Evolutionary conservation across 2,888 invertebrate species (phyloP), one percentile per base, ranked within the genome.

Genomic region (Neria commutata): DNA sequence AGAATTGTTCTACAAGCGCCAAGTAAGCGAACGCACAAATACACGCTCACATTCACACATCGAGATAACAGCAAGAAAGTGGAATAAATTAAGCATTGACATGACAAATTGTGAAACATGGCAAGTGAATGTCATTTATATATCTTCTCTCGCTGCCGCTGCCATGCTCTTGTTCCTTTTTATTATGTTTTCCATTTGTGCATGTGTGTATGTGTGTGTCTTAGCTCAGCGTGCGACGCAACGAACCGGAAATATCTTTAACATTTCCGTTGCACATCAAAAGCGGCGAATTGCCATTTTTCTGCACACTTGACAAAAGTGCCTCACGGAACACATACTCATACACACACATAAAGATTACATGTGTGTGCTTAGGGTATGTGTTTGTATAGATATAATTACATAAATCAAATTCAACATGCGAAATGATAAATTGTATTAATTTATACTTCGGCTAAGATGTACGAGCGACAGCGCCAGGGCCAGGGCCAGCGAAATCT

Each of bases 381-480:
- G 48, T 37, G 37, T 54, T 48, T 55, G 47, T 33, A 60, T 56
- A 60, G 63, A 71, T 68, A 72, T 74, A 75, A 76, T 76, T 74
- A 69, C 73, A 76, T 76, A 76, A 76, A 75, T 75, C 74, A 76
- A 75, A 74, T 73, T 72, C 68, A 68, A 65, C 70, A 68, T 65
- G 67, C 67, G 67, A 69, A 75, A 74, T 76, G 72, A 77, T 73
- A 76, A 77, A 75, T 77, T 71, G 70, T 64, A 77, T 77, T 76
- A 74, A 77, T 75, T 75, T 74, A 76, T 76, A 70, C 61, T 60
- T 17, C 21, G 21, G 3, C 17, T 19, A 42, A 42, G 21, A 42
- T 6, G 37, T 6, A 42, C 42, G 21, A 37, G n/a, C n/a, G 6
- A 42, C 42, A 37, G 11, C 8, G 37, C 5, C 37, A n/a, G n/a